phyloP scores from a whole-genome alignment of 2,888 invertebrate species.

The Cactoblastis cactorum region DNA sequence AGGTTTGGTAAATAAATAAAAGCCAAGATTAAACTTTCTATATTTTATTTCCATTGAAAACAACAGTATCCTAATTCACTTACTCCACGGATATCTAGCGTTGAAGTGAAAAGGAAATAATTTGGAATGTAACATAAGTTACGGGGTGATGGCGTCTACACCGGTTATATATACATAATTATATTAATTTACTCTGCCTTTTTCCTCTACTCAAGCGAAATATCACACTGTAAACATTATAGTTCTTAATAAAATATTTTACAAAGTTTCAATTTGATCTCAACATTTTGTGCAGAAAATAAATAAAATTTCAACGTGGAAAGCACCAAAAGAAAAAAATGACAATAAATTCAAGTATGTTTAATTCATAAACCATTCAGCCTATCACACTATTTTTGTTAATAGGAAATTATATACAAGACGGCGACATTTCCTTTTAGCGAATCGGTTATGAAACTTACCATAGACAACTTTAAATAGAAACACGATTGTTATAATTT shows the following conservation, averaged over 20 bases:
- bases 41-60: conserved; percentile 71
- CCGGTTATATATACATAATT: conserved; percentile 49
- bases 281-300: conserved; percentile 57
- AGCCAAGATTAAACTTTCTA: conserved; percentile 53
- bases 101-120: conserved; percentile 43
- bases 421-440: conserved; percentile 38
- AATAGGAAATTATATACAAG: conserved; percentile 59
- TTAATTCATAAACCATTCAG: conserved; percentile 40
- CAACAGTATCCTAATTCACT: conserved; percentile 68
- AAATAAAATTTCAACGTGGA: conserved; percentile 30
- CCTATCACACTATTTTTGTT: conserved; percentile 32
- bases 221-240: conserved; percentile 30
- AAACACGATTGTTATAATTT: conserved; percentile 57
- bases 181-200: conserved; percentile 34
- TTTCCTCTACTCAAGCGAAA: conserved; percentile 27
- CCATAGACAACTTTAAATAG: conserved; percentile 29
- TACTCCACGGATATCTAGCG: conserved; percentile 41
- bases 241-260: conserved; percentile 7
- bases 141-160: conserved; percentile 44
- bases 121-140: conserved; percentile 71
- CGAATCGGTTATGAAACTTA: conserved; percentile 28
- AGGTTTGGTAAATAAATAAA: neutral
- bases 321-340: conserved; percentile 51
- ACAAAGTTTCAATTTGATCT: conserved; percentile 37
- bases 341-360: conserved; percentile 44